Base-by-base conservation (phyloP, 2,888 invertebrate genomes). In the Coronaproctus castanopsis region DNA sequence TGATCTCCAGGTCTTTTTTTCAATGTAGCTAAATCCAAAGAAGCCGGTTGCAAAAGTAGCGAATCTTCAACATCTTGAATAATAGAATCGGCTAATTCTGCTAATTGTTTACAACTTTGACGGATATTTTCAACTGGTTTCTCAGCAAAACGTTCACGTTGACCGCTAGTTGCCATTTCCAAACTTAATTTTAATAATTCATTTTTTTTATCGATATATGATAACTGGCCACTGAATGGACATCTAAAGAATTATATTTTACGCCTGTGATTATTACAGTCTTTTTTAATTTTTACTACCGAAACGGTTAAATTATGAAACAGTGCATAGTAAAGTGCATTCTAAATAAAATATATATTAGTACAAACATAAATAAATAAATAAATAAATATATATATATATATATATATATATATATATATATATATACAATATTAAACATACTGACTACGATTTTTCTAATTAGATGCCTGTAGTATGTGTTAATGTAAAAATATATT, bases 111-210 rank as follows among this genome's bases (percentile, higher is more conserved):
- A 68, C 90, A 90, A 65, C 79, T 82, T 57, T 78, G 77, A 63
- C 78, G 77, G 61, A 85, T 83, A 60, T 83, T 83, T 61, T 83
- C 80, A 58, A 89, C 84, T 1, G 90, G 91, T 68, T 82, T 82
- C 68, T 89, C 88, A 0, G 87, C 87, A 73, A 92, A 90, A 64
- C 86, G 81, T 71, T 91, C 93, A 51, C 90, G 77, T 72, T 90
- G 90, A n/a, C 89, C 89, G 68, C 84, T 83, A 5, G 87, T 87
- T 21, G 92, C 89, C 75, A 93, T 83, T 72, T 90, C 87, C 65
- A 92, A 76, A 52, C 89, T 83, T 63, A 87, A 74, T 68, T 82
- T 80, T 65, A 92, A 76, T 67, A 93, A 76, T 67, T 81, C 80
- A 57, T 78, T 78, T 66, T 87, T 81, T 57, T 80, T 78, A 61